Conservation (phyloP, 2,888 invertebrate genomes). For the Hecatera dysodea region DNA sequence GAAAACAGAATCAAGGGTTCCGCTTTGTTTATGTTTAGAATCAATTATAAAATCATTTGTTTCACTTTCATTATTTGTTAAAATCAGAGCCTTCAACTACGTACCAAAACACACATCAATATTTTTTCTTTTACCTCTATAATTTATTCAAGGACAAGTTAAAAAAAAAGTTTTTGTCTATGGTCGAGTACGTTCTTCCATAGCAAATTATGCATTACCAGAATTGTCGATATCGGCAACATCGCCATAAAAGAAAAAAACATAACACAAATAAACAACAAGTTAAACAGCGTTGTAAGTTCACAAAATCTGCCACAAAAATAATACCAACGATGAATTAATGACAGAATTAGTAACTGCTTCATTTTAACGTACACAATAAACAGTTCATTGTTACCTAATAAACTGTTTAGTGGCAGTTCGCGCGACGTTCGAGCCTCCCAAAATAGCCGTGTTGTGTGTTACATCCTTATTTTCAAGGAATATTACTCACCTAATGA, state of each 20-base stretch:
- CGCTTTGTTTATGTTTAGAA: slow-evolving; percentile 49
- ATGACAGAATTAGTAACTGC: slow-evolving; percentile 26
- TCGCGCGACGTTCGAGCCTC: slow-evolving; percentile 67
- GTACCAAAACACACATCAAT: no score
- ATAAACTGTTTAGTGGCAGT: slow-evolving; percentile 77
- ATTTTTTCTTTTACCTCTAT: no score
- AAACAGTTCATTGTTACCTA: slow-evolving; percentile 64
- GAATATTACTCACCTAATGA: slow-evolving; percentile 74
- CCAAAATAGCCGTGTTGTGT: slow-evolving; percentile 72
- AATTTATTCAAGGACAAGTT: no score
- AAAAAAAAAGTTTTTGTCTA: no score
- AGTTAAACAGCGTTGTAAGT: no score
- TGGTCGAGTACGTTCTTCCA: no score
- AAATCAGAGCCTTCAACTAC: no score
- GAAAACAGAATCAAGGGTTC: slow-evolving; percentile 53
- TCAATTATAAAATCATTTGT: slow-evolving; percentile 42
- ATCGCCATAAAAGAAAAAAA: no score
- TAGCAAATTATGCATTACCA: no score
- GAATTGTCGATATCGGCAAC: no score
- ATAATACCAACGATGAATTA: slow-evolving; percentile 6
- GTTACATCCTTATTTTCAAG: slow-evolving; percentile 67
- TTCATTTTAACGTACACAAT: slow-evolving; percentile 46
- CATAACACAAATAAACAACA: no score
- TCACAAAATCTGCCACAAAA: background rate
- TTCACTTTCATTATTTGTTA: slow-evolving; percentile 6